Conservation (phyloP, 2,888 invertebrate species). For the Ommatoiulus sabulosus region DNA sequence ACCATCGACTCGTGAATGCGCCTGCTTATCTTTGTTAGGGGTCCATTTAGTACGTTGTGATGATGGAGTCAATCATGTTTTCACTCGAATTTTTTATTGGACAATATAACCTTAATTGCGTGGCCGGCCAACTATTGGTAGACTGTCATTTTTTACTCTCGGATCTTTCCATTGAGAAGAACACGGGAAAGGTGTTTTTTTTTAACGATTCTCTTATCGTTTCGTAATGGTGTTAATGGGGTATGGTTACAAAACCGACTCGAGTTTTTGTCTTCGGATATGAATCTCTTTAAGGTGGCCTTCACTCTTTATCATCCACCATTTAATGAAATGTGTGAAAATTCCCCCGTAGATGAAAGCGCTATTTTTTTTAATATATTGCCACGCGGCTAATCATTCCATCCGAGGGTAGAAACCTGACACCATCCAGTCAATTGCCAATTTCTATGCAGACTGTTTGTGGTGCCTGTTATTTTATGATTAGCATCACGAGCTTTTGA, state of each 20-base stretch:
- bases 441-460: not conserved
- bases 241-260: not conserved
- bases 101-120: conserved; percentile 17
- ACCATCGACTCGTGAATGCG: not conserved
- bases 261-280: not conserved
- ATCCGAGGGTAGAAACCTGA: not conserved
- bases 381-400: not conserved
- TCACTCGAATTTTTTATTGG: not conserved
- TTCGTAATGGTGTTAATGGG: conserved; percentile 12
- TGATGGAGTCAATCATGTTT: not conserved
- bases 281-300: not conserved
- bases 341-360: not conserved
- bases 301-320: not conserved
- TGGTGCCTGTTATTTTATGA: not conserved
- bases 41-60: not conserved
- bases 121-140: not conserved
- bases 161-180: not conserved
- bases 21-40: not conserved
- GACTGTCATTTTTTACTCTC: not conserved
- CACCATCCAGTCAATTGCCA: not conserved
- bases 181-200: conserved; percentile 12
- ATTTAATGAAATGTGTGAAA: conserved; percentile 36
- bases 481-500: not conserved
- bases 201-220: conserved; percentile 22
- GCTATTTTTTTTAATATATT: not conserved